phyloP scores from a whole-genome alignment of 2,113 vertebrate genomes.

The Mohoua ochrocephala region DNA sequence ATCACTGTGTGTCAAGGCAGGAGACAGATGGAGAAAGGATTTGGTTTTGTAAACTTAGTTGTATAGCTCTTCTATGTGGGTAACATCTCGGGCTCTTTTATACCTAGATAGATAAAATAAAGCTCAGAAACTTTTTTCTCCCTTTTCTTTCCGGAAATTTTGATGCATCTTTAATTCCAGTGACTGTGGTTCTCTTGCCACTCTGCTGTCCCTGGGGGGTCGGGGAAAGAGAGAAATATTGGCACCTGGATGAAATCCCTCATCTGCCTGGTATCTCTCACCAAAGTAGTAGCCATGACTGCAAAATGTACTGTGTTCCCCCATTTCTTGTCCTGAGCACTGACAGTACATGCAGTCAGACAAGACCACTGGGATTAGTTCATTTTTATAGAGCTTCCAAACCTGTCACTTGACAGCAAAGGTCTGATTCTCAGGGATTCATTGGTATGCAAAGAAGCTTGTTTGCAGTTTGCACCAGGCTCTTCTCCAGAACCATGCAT shows the following conservation, averaged over 20 bases:
- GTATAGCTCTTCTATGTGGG: background rate
- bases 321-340: conserved; percentile 41
- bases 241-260: conserved; percentile 29
- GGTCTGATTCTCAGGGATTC: conserved; percentile 71
- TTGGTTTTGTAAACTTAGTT: conserved; percentile 20
- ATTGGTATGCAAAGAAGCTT: conserved; percentile 79
- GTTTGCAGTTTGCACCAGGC: conserved; percentile 76
- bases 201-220: background rate
- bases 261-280: background rate
- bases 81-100: background rate
- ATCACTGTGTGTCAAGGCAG: background rate
- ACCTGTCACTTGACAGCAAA: conserved; percentile 72
- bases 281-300: conserved; percentile 9
- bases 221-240: background rate
- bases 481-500: conserved; percentile 78
- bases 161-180: background rate
- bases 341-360: conserved; percentile 68
- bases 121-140: background rate
- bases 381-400: conserved; percentile 65
- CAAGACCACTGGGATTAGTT: conserved; percentile 67
- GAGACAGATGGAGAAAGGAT: background rate
- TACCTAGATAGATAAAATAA: background rate
- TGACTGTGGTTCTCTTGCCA: background rate
- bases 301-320: background rate
- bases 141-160: background rate